These are phyloP conservation scores for Euura saliciscinereae DNA, from an alignment of 1,140 invertebrate genomes.

Conservation along the genomic window DNA sequence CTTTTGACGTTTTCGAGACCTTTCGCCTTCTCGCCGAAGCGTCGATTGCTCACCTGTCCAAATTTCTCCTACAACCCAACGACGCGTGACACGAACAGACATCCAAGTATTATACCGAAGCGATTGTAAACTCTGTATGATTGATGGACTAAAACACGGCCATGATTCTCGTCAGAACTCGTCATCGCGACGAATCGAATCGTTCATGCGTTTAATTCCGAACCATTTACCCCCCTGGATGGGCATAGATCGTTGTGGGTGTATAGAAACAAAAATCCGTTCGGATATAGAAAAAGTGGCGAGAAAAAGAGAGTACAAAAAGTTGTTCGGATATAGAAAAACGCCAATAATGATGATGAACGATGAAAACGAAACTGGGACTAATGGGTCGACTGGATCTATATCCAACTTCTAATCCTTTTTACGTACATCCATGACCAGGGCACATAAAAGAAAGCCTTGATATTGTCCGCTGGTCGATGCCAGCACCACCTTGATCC, in stretches of 20 bases:
- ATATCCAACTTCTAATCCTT: background rate
- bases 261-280: too few species aligned
- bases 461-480: background rate
- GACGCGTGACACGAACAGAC: background rate
- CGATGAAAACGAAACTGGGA: background rate
- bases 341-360: conserved; percentile 7
- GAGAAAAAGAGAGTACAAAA: background rate
- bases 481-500: too few species aligned
- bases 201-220: background rate
- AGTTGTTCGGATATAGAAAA: background rate
- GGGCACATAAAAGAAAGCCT: background rate
- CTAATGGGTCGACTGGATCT: background rate
- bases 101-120: background rate
- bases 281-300: background rate
- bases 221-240: background rate
- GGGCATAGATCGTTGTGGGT: too few species aligned
- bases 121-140: background rate
- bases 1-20: too few species aligned
- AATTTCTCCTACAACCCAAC: background rate
- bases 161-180: background rate
- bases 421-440: background rate
- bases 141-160: background rate
- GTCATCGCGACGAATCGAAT: background rate
- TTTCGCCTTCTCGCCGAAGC: too few species aligned
- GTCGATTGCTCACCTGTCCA: background rate